Percentiles rank a stretch among this genome's conserved stretches.
phyloP scores from a whole-genome alignment of 2,888 invertebrate genomes.

The Eristalis intricaria region DNA sequence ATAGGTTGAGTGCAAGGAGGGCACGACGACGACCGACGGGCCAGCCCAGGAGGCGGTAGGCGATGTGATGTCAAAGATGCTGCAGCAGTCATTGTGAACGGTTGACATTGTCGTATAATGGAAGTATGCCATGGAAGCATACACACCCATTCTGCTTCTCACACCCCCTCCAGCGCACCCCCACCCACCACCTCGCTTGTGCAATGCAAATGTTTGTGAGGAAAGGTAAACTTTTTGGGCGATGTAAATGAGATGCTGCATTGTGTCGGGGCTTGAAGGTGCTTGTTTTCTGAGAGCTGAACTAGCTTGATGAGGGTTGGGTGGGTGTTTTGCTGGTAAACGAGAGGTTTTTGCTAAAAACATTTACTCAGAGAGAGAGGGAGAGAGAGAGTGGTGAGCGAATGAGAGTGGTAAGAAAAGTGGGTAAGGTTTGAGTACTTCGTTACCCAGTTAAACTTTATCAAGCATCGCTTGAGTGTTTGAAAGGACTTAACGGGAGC shows the following conservation, averaged over 20 bases:
- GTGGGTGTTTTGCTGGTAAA: background rate
- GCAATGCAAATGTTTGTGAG: constrained; percentile 47
- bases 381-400: background rate
- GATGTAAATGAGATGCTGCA: constrained; percentile 52
- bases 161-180: background rate
- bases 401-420: background rate
- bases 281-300: constrained; percentile 26
- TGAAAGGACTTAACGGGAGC: background rate
- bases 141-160: background rate
- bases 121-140: constrained; percentile 31
- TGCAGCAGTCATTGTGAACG: constrained; percentile 44
- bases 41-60: background rate
- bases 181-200: background rate
- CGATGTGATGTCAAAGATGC: constrained; percentile 48
- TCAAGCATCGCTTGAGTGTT: background rate
- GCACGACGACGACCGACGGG: background rate
- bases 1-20: constrained; percentile 21
- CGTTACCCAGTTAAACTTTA: constrained; percentile 6
- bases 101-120: constrained; percentile 62
- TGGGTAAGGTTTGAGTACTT: background rate
- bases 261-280: constrained; percentile 39
- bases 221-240: constrained; percentile 49
- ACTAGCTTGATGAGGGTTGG: constrained; percentile 20
- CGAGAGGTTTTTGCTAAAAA: background rate
- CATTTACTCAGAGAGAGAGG: background rate